phyloP scores from a whole-genome alignment of 1,140 invertebrate species.

The Cheumatopsyche charites region DNA sequence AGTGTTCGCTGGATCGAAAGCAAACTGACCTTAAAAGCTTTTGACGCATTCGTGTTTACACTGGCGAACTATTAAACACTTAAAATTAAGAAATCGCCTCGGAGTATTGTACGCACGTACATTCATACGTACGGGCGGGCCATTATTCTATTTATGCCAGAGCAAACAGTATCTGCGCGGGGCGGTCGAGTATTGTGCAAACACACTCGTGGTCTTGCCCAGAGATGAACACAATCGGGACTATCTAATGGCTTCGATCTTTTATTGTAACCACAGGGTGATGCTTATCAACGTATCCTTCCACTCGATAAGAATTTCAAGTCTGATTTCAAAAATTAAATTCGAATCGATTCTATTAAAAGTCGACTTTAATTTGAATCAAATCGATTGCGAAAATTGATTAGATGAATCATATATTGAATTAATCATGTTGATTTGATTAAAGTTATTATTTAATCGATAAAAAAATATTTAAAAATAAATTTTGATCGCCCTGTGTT shows the following conservation, averaged over 20 bases:
- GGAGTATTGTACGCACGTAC: conserved; percentile 1
- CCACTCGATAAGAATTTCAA: too few relatives aligned
- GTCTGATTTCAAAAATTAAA: too few relatives aligned
- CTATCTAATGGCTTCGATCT: conserved; percentile 8
- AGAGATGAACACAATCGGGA: conserved; percentile 7
- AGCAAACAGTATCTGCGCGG: conserved; percentile 11
- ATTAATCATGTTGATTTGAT: too few relatives aligned
- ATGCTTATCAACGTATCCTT: too few relatives aligned
- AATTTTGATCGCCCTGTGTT: too few relatives aligned
- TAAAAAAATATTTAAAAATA: too few relatives aligned
- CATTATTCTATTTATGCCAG: conserved; percentile 47
- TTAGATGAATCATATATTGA: too few relatives aligned
- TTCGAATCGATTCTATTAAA: too few relatives aligned
- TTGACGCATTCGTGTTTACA: conserved; percentile 46
- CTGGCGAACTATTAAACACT: conserved; percentile 47
- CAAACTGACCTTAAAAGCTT: conserved; percentile 49
- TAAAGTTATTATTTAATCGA: too few relatives aligned
- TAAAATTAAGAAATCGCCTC: conserved; percentile 49
- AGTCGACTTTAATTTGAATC: too few relatives aligned
- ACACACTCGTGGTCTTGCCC: conserved; percentile 21
- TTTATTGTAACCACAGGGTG: too few relatives aligned
- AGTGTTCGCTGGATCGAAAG: conserved; percentile 40
- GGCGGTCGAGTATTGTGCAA: conserved; percentile 27
- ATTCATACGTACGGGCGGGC: conserved; percentile 29
- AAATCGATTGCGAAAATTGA: too few relatives aligned